These are phyloP conservation scores for Rissa tridactyla DNA, from an alignment of 2,113 vertebrate species.

Conservation along the genomic window DNA sequence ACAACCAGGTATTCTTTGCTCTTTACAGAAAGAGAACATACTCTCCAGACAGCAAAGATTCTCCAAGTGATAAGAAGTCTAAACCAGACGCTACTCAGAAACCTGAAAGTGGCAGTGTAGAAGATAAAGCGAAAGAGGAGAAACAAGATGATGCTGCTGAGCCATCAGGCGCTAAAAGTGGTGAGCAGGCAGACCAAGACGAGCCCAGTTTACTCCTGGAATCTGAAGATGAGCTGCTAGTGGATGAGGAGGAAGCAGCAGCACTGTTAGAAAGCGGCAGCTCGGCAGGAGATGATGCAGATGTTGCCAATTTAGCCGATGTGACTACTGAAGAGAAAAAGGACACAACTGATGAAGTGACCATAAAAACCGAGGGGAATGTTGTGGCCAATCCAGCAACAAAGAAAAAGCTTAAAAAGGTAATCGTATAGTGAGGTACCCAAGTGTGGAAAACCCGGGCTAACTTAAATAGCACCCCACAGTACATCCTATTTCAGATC, in stretches of 20 bases:
- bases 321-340: constrained; percentile 73
- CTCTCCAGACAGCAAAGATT: constrained; percentile 81
- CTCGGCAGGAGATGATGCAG: constrained; percentile 77
- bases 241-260: constrained; percentile 80
- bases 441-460: not conserved
- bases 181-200: constrained; percentile 70
- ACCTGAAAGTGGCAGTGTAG: constrained; percentile 60
- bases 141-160: constrained; percentile 73
- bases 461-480: not conserved
- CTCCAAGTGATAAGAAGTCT: constrained; percentile 77
- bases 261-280: constrained; percentile 80
- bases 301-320: constrained; percentile 75
- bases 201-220: constrained; percentile 76
- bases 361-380: constrained; percentile 65
- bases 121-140: constrained; percentile 76
- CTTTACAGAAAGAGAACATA: constrained; percentile 77
- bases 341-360: constrained; percentile 63
- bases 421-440: not conserved
- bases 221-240: constrained; percentile 79
- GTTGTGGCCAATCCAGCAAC: constrained; percentile 53
- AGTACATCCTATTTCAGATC: not conserved
- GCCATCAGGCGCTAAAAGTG: constrained; percentile 58
- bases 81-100: constrained; percentile 75
- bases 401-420: constrained; percentile 80
- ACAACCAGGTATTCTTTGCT: not conserved